Base-by-base conservation (phyloP, 2,888 invertebrate genomes). In the Drosophila gaucha region DNA sequence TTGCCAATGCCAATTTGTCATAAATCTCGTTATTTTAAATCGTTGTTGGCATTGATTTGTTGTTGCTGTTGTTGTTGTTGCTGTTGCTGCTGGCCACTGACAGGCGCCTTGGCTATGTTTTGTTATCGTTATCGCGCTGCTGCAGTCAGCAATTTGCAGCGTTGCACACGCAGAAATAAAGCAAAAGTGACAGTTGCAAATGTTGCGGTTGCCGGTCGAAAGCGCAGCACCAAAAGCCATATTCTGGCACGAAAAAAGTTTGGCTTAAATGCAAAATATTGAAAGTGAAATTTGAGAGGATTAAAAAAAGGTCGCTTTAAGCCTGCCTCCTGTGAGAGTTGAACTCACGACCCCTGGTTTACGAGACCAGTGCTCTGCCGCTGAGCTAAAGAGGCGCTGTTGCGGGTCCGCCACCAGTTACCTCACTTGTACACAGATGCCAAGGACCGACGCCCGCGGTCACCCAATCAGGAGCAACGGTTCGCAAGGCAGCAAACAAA, bases 301-400 rank as follows among this genome's bases (percentile, higher is more conserved):
- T n/a, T n/a, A 30, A 30, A 30, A 30, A 30, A 30, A 30, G 24
- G 24, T n/a, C n/a, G 24, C 24, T 24, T 16, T 18, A 5, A 31
- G 10, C 30, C 8, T 95, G 95, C 95, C 95, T 95, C 95, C 95
- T 95, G 95, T 95, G 95, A 95, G 95, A 95, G 94, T 95, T 95
- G 96, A 96, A 95, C 95, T 95, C 95, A 95, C 95, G 95, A 95
- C 95, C 95, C 95, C 95, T 95, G 95, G 95, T 95, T 95, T 95
- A 95, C 95, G 95, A 96, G 95, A 95, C 95, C 95, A 95, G 95
- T 95, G 96, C 95, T 96, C 95, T 95, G 94, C 95, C 95, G 95
- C 95, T 95, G 95, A 95, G 95, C 95, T 95, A 96, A 95, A 95
- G 95, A 95, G 95, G 95, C 95, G 1, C 36, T 5, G 1, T 26